Evolutionary conservation across 2,113 vertebrate species (phyloP).

Genomic region (Microcebus murinus): DNA sequence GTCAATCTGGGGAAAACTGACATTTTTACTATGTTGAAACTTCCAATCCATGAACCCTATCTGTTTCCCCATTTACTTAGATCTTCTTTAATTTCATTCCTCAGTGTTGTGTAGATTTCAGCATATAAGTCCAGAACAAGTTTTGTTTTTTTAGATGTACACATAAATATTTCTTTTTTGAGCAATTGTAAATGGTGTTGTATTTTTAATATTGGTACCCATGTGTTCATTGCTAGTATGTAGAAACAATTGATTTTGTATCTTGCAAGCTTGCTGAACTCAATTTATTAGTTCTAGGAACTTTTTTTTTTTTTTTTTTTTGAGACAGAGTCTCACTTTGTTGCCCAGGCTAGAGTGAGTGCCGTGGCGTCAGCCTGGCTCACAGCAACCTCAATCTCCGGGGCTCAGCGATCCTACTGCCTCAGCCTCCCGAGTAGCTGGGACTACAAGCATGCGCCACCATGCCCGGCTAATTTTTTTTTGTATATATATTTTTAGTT

Average conservation of each 20-base stretch:
- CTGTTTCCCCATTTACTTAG: background rate
- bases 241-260: background rate
- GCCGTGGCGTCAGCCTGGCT: too few relatives aligned
- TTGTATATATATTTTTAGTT: too few relatives aligned
- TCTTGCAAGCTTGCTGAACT: background rate
- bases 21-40: background rate
- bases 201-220: background rate
- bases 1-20: background rate
- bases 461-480: too few relatives aligned
- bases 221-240: too few relatives aligned
- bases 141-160: background rate
- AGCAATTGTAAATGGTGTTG: background rate
- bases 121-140: background rate
- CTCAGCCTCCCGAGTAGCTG: too few relatives aligned
- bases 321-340: too few relatives aligned
- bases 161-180: background rate
- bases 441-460: too few relatives aligned
- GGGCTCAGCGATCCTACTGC: too few relatives aligned
- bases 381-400: too few relatives aligned
- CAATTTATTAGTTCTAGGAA: background rate
- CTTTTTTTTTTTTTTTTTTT: background rate
- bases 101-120: background rate
- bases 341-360: too few relatives aligned
- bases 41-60: background rate
- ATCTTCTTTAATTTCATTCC: background rate